phyloP scores from a whole-genome alignment of 2,888 invertebrate species.

The Nematopogon swammerdamellus region DNA sequence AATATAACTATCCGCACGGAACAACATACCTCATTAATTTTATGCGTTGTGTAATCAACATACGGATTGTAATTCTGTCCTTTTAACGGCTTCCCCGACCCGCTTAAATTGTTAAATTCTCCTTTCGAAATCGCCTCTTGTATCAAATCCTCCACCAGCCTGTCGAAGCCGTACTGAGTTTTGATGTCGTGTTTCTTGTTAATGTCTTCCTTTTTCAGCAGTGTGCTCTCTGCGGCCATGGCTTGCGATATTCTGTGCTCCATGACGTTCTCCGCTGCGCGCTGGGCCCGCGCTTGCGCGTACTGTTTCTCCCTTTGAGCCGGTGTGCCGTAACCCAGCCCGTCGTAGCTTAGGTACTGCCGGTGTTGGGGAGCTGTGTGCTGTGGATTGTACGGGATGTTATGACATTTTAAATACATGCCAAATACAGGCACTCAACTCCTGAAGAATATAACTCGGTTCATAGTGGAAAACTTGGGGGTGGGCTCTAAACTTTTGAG shows the following conservation, averaged over 20 bases:
- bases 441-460: no score
- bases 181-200: slow-evolving; percentile 67
- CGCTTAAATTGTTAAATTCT: slow-evolving; percentile 81
- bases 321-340: slow-evolving; percentile 75
- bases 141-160: slow-evolving; percentile 88
- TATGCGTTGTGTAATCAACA: slow-evolving; percentile 85
- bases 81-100: slow-evolving; percentile 77
- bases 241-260: slow-evolving; percentile 64
- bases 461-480: no score
- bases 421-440: no score
- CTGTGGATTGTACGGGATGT: no score
- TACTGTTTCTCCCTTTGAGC: slow-evolving; percentile 77
- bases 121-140: slow-evolving; percentile 89
- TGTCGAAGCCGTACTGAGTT: slow-evolving; percentile 80
- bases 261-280: slow-evolving; percentile 63
- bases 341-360: slow-evolving; percentile 77
- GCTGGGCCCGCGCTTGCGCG: slow-evolving; percentile 61
- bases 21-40: slow-evolving; percentile 67
- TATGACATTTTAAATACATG: no score
- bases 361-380: slow-evolving; percentile 89
- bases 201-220: slow-evolving; percentile 58
- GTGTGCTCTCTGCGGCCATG: slow-evolving; percentile 56
- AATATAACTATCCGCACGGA: no score
- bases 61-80: slow-evolving; percentile 74
- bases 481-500: no score